Conservation (phyloP, 2,113 vertebrate species). For the Panthera uncia region DNA sequence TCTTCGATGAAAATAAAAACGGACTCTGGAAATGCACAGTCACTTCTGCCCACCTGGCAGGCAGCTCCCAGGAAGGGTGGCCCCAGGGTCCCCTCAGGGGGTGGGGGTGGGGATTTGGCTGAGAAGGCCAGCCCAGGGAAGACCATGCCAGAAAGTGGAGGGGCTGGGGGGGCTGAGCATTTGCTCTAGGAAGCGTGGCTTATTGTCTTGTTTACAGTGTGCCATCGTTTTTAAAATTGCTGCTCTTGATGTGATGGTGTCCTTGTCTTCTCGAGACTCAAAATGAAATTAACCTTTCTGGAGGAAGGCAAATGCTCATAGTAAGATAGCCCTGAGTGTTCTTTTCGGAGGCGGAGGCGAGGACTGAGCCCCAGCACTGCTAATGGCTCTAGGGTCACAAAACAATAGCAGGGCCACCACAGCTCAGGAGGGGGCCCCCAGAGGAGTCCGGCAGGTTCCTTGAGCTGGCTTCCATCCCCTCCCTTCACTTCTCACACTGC, state of each 20-base stretch:
- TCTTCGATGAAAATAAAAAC: background rate
- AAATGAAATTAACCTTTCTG: constrained; percentile 45
- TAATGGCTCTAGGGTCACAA: background rate
- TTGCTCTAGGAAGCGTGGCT: background rate
- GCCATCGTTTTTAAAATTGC: background rate
- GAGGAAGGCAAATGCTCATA: background rate
- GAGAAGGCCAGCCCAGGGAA: background rate
- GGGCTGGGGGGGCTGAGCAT: accelerated
- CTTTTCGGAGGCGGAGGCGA: background rate
- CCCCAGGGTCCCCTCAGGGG: background rate
- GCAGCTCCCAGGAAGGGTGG: background rate
- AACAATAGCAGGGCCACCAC: background rate
- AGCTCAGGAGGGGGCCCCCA: constrained; percentile 23
- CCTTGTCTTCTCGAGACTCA: constrained; percentile 34
- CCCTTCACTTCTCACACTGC: background rate
- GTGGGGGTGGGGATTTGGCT: accelerated
- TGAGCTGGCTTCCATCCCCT: constrained; percentile 35
- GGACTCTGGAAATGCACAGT: background rate
- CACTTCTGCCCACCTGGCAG: accelerated
- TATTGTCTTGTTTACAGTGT: background rate
- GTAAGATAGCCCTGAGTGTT: background rate
- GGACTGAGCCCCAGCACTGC: background rate
- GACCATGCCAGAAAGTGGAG: accelerated
- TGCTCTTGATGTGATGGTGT: background rate
- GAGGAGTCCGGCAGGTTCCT: background rate